These are phyloP conservation scores for Lineus longissimus DNA, from an alignment of 1,140 invertebrate species.

Conservation along the genomic window DNA sequence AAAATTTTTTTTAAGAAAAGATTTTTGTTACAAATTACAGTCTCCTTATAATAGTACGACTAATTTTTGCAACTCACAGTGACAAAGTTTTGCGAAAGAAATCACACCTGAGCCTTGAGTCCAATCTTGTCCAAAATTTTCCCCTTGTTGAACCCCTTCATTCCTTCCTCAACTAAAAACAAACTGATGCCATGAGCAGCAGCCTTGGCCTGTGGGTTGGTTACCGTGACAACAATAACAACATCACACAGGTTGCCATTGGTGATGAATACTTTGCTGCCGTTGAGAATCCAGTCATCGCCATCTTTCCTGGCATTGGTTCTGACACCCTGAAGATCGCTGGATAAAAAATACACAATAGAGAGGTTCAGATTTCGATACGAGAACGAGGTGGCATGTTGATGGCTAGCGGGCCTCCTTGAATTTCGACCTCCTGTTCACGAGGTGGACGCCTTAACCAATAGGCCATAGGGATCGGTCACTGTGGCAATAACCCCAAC, in stretches of 20 bases:
- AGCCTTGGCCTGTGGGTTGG: constrained; percentile 52
- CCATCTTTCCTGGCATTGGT: constrained; percentile 56
- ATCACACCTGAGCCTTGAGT: constrained; percentile 51
- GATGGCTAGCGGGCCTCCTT: no score
- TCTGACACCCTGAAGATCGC: constrained; percentile 56
- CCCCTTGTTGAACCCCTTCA: constrained; percentile 56
- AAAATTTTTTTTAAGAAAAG: no score
- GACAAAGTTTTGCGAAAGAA: not conserved
- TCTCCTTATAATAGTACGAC: not conserved
- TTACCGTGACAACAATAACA: constrained; percentile 57
- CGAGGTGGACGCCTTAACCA: no score
- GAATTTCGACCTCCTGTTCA: no score
- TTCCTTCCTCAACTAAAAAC: constrained; percentile 56
- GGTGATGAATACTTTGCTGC: constrained; percentile 58
- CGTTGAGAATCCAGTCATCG: constrained; percentile 56
- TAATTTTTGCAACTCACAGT: not conserved
- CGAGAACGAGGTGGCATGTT: no score
- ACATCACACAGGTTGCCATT: constrained; percentile 56
- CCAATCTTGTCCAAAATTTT: constrained; percentile 56
- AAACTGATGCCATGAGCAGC: constrained; percentile 56
- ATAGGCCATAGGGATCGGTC: not conserved
- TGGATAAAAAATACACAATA: constrained; percentile 17
- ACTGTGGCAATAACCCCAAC: not conserved
- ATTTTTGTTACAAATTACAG: no score
- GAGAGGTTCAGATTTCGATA: no score